Conservation (phyloP, 1,140 invertebrate species). For the Lucilia sericata region DNA sequence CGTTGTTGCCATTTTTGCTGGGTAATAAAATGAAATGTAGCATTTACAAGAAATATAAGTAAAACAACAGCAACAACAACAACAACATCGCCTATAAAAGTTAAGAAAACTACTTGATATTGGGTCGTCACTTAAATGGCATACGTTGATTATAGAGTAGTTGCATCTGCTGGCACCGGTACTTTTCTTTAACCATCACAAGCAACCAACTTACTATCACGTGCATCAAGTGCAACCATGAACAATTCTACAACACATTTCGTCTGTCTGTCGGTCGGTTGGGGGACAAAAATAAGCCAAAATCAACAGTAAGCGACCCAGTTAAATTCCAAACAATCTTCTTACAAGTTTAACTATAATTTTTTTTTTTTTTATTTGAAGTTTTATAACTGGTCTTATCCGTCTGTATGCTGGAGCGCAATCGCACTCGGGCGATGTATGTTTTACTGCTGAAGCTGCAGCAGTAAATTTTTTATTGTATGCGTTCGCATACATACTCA, state of each 20-base stretch:
- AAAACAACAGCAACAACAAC: too few species aligned
- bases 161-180: neutral
- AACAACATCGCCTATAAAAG: neutral
- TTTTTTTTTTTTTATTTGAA: neutral
- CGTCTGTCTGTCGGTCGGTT: neutral
- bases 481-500: neutral
- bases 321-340: slow-evolving; percentile 26
- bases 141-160: neutral
- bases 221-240: slow-evolving; percentile 34
- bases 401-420: neutral
- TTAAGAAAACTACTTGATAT: slow-evolving; percentile 10
- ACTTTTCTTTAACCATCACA: neutral
- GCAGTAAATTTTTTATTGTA: neutral
- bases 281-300: slow-evolving; percentile 13
- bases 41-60: too few species aligned
- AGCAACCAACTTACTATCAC: slow-evolving; percentile 7
- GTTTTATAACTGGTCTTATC: slow-evolving; percentile 27
- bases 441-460: neutral
- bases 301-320: slow-evolving; percentile 27
- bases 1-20: neutral
- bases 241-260: slow-evolving; percentile 9
- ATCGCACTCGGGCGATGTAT: neutral
- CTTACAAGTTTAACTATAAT: neutral
- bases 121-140: slow-evolving; percentile 30
- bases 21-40: too few species aligned